Evolutionary conservation across 1,140 invertebrate species (phyloP), one percentile per base, ranked within the genome.

Genomic region (Cataglyphis hispanica): DNA sequence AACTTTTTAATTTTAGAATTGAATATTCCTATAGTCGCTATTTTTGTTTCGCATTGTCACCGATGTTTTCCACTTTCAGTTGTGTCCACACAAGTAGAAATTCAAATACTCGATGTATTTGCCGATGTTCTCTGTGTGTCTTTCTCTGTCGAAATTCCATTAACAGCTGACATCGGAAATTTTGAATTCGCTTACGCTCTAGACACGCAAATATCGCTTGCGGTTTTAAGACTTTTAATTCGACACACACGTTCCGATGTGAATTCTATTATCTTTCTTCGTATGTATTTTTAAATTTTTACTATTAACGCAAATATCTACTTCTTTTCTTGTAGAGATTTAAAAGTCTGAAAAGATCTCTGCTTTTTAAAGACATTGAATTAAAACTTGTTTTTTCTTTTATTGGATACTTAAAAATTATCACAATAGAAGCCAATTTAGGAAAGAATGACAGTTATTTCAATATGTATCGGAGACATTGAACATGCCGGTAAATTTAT

Each of bases 151-250:
- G 56, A 56, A 70, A 43, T 19, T 72, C 67, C 67, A 74, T 72
- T 72, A 72, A 83, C 61, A n/a, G 67, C 25, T 46, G 43, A 60
- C 25, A 56, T 58, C 19, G 53, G 27, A 60, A 83, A 83, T 83
- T 74, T 83, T 56, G 25, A 58, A 31, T 60, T 60, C 27, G n/a
- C 19, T 27, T 22, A 5, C 67, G 46, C 34, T 4, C 25, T 70
- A 74, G 4, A 13, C 27, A 69, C 56, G 77, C 64, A 74, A 83
- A 83, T 83, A 83, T 43, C 25, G 37, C 56, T 60, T 13, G 25
- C 69, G 53, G 37, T 60, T 83, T 83, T 56, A 83, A 83, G 37
- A 72, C 25, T 61, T 50, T 19, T 53, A 72, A 60, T 83, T 72
- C 58, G 53, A 37, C 37, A 72, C 66, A 72, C 22, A 25, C 53